A percentile compares a stretch with the other conserved stretches of the same genome.
phyloP scores from a whole-genome alignment of 2,113 vertebrate genomes.

The Trogon surrucura region DNA sequence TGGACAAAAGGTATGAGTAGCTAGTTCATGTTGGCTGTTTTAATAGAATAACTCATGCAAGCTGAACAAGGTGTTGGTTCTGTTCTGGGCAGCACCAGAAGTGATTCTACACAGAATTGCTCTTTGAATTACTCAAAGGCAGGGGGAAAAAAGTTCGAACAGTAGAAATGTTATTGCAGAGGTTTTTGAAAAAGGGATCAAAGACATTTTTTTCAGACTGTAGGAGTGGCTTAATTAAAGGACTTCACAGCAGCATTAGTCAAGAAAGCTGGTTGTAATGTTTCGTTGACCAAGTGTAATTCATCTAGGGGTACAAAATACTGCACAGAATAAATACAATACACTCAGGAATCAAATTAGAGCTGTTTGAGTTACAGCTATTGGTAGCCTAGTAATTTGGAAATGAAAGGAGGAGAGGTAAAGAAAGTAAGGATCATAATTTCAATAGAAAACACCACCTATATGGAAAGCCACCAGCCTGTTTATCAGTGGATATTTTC shows the following conservation, averaged over 20 bases:
- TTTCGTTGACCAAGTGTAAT: neutral
- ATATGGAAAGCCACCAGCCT: neutral
- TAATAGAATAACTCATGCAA: neutral
- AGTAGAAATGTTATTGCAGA: neutral
- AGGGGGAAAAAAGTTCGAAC: neutral
- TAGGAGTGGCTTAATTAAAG: neutral
- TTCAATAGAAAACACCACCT: neutral
- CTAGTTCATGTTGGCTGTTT: neutral
- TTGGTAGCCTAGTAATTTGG: neutral
- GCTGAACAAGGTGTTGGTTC: neutral
- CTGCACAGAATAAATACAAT: neutral
- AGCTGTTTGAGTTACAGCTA: neutral
- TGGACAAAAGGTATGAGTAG: neutral
- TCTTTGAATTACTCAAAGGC: neutral
- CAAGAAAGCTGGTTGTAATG: neutral
- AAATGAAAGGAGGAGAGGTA: neutral
- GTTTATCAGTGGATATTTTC: neutral
- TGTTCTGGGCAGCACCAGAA: neutral
- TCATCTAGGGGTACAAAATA: neutral
- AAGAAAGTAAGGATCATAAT: neutral
- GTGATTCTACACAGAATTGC: neutral
- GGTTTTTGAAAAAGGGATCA: neutral
- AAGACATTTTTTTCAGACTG: neutral
- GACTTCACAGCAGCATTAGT: neutral
- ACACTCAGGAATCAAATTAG: neutral